Evolutionary conservation across 2,797 vertebrate species (phyloP), one percentile per base, ranked within the genome.

Genomic region (Catharus ustulatus): DNA sequence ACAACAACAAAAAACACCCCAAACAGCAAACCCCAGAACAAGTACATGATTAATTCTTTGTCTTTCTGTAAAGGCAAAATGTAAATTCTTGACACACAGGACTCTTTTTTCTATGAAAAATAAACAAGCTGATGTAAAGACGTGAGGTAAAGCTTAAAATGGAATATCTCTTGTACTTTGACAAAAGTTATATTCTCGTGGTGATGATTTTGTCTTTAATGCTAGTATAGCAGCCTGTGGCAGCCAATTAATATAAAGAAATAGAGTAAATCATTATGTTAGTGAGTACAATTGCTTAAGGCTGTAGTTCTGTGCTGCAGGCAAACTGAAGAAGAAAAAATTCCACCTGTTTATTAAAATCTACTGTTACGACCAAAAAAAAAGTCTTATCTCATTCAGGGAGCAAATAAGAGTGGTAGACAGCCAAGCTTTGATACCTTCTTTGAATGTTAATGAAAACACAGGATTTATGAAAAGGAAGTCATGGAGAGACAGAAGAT

Each of bases 281-380:
- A 72, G 29, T 57, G 34, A 84, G 48, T 43, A 49, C 18, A 64
- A 29, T 55, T 77, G 49, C 89, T 81, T 54, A 61, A 90, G 89
- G 83, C 89, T 68, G 15, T 88, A 82, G 46, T 78, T 88, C 66
- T 66, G 19, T 95, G 46, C 84, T 86, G 13, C 73, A 57, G 62
- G 71, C 34, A 79, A 71, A 84, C 27, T 54, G 80, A 90, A 93
- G 74, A 34, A 87, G 74, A 71, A 90, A 74, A 68, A 86, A 77
- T 9, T 84, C 52, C 13, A 84, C 80, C 43, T 76, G 48, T 88
- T 91, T 92, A 91, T 91, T 94, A 79, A 90, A 94, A 84, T 84
- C 38, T 40, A 34, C 80, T 0, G 6, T 40, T 90, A 86, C 86
- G 87, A 84, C 58, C 26, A 63, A 87, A 90, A 90, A 91, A 84